phyloP scores from a whole-genome alignment of 2,888 invertebrate species.

The Tachina grossa region DNA sequence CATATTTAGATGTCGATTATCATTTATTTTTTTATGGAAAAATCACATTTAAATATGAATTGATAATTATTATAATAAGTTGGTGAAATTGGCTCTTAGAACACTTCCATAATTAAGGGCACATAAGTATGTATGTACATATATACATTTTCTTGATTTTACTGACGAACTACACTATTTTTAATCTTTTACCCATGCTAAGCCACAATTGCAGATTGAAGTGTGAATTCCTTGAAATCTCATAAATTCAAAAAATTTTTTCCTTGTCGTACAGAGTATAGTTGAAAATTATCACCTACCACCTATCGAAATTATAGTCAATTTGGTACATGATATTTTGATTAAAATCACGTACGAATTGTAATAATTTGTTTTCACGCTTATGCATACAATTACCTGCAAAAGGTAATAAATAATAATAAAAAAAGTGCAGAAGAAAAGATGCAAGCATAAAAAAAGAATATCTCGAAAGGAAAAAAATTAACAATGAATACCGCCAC shows the following conservation, averaged over 20 bases:
- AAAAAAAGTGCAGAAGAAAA: slow-evolving; percentile 29
- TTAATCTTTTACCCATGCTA: background rate
- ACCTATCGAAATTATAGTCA: slow-evolving; percentile 66
- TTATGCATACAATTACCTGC: slow-evolving; percentile 73
- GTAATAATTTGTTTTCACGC: slow-evolving; percentile 81
- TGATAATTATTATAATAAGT: no score
- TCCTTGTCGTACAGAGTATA: slow-evolving; percentile 50
- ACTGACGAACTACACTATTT: background rate
- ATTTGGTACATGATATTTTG: slow-evolving; percentile 72
- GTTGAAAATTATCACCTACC: slow-evolving; percentile 70
- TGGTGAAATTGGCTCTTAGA: no score
- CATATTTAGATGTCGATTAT: no score
- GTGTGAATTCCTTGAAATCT: slow-evolving; percentile 50
- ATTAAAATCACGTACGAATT: slow-evolving; percentile 81
- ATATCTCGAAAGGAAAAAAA: slow-evolving; percentile 32
- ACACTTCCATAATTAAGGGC: no score
- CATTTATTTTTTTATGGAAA: no score
- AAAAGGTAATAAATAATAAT: slow-evolving; percentile 64
- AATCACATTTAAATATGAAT: no score
- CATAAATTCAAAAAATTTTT: slow-evolving; percentile 17
- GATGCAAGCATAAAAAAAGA: background rate
- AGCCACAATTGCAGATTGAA: background rate
- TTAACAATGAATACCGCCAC: slow-evolving; percentile 46
- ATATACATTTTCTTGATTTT: background rate
- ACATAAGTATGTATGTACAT: no score